These are phyloP conservation scores for Cyphomyrus discorhynchus DNA, from an alignment of 2,113 vertebrate genomes.

Conservation along the genomic window DNA sequence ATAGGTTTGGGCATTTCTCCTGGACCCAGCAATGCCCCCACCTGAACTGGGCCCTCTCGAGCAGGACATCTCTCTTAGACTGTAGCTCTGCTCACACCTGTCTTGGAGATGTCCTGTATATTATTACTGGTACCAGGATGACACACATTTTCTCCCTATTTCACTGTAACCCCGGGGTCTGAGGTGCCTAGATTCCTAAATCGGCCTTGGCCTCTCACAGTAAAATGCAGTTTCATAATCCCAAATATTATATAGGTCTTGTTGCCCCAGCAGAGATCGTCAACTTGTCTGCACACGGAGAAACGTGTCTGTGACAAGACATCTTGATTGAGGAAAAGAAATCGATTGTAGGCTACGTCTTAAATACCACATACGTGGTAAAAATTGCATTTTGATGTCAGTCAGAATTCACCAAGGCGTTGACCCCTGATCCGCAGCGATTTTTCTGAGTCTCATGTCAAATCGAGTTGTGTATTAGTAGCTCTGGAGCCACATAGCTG, in stretches of 20 bases:
- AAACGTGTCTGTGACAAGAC: background rate
- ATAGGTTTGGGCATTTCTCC: background rate
- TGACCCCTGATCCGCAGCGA: background rate
- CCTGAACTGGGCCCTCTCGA: background rate
- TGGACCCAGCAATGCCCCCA: background rate
- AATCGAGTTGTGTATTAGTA: background rate
- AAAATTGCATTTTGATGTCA: background rate
- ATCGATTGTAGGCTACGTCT: background rate
- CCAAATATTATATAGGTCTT: background rate
- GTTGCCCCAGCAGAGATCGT: background rate
- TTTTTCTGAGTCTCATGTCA: background rate
- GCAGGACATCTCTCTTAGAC: background rate
- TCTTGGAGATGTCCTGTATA: background rate
- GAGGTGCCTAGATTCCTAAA: background rate
- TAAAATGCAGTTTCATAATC: background rate
- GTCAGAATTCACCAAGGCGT: background rate
- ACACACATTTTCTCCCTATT: background rate
- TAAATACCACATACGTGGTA: background rate
- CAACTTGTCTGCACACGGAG: background rate
- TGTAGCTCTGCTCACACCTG: background rate
- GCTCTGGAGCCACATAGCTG: background rate
- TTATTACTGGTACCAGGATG: background rate
- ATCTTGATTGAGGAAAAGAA: background rate
- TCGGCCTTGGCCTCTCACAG: background rate
- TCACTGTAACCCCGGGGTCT: background rate